Conservation (phyloP, 2,113 vertebrate species). For the Hylia prasina region DNA sequence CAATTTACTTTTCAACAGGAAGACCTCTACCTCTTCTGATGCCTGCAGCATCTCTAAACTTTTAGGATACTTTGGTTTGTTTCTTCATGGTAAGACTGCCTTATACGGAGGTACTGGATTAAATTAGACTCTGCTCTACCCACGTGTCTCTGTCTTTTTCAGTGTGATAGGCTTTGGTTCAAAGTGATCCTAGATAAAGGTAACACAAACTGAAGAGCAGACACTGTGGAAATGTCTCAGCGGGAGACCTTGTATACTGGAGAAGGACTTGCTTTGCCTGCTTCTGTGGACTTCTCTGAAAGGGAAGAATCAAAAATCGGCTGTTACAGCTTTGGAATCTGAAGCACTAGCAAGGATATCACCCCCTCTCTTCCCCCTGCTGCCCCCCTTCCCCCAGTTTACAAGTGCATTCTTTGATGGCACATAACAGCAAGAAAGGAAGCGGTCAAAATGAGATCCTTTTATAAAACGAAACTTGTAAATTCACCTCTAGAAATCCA, state of each 20-base stretch:
- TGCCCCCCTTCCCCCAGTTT: background rate
- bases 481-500: background rate
- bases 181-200: background rate
- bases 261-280: background rate
- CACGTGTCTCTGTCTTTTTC: background rate
- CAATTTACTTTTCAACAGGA: background rate
- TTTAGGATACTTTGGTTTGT: background rate
- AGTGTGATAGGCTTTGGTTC: background rate
- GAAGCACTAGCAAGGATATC: background rate
- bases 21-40: background rate
- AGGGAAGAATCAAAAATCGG: background rate
- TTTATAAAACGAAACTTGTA: background rate
- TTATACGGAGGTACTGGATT: background rate
- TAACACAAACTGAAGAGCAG: background rate
- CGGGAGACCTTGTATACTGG: background rate
- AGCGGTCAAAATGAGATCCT: background rate
- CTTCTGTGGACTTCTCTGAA: background rate
- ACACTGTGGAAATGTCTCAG: background rate
- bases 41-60: background rate
- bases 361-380: rapidly evolving
- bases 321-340: background rate
- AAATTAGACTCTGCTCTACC: background rate
- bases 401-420: background rate
- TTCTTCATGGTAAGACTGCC: background rate
- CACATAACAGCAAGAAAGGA: background rate